Base-by-base conservation (phyloP, 2,113 vertebrate genomes). In the Cebus imitator region DNA sequence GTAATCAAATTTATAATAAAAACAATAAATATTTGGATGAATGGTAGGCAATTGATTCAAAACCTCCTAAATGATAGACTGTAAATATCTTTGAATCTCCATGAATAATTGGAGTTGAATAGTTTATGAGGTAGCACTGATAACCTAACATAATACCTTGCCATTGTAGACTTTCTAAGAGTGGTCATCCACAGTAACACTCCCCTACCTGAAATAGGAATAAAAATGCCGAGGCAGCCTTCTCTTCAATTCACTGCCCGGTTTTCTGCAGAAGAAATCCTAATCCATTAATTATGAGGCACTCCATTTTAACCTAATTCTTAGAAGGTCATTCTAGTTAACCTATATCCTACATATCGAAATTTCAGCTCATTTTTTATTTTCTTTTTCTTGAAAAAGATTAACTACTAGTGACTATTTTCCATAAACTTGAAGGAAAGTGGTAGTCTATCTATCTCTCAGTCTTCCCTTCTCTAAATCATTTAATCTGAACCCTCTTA, bases 401-500 rank as follows among this genome's bases (percentile, higher is more conserved):
- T 55, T 20, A 94, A 68, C 13, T 64, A 25, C 45, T 75, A 66
- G 21, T 57, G n/a, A 90, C 43, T 89, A 11, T 87, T 91, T 12
- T 94, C 45, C 6, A 80, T 50, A 81, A 64, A 75, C 25, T 25
- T 70, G 35, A 84, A 12, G 27, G 18, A 78, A 92, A 97, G 40
- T 70, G n/a, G 35, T 50, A 52, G 7, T 8, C 8, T 83, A 7
- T 8, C 8, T 83, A 5, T 14, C 17, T 90, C 61, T 86, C 25
- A 43, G 6, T 43, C 35, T 87, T 68, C 6, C 17, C 21, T 86
- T 61, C 82, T 61, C 20, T 45, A 89, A 85, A 82, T 48, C 43
- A 91, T 58, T 96, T 84, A 84, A 96, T 83, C 35, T 58, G 43
- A 95, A 76, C 37, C 55, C n/a, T 8, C 11, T 92, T 64, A 90